Evolutionary conservation across 2,888 invertebrate genomes (phyloP), one percentile per base, ranked within the genome.

Genomic region (Ommatoiulus sabulosus): DNA sequence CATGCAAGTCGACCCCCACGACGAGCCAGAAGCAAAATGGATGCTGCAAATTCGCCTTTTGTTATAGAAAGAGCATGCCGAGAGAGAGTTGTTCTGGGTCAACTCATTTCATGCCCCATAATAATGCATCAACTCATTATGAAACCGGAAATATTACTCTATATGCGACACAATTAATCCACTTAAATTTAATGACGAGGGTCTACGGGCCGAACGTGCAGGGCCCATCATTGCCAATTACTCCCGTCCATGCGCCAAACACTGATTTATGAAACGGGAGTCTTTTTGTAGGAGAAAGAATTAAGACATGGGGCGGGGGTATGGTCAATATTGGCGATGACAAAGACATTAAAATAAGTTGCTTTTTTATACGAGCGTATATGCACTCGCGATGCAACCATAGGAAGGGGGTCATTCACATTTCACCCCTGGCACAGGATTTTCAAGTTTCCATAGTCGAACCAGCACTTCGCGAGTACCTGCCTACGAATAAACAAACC

Each of bases 131-230:
- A 17, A 63, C 63, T 63, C 63, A 63, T 63, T 63, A 63, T n/a
- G 6, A 63, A 63, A n/a, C 63, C 63, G 63, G 63, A 63, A 63
- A 63, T 63, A 63, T 63, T 63, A 63, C 63, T 63, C n/a, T 20
- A 63, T n/a, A 63, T 63, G n/a, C 63, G 63, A n/a, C 63, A 63
- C n/a, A 63, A 63, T 63, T 63, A 63, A 63, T n/a, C 63, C 63
- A 63, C 63, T 63, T 63, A 63, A 63, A 63, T 6, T 63, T 63
- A 63, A 63, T 63, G n/a, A 63, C 63, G 63, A 63, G 63, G 63
- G 63, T 63, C 63, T 63, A n/a, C n/a, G n/a, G 63, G 17, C 17
- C 7, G n/a, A 63, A 63, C n/a, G 63, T 63, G 63, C 63, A 63
- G 63, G n/a, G 35, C 35, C 35, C 63, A 63, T n/a, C n/a, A 63